phyloP scores from a whole-genome alignment of 1,140 invertebrate genomes.

The Drosophila nannoptera region DNA sequence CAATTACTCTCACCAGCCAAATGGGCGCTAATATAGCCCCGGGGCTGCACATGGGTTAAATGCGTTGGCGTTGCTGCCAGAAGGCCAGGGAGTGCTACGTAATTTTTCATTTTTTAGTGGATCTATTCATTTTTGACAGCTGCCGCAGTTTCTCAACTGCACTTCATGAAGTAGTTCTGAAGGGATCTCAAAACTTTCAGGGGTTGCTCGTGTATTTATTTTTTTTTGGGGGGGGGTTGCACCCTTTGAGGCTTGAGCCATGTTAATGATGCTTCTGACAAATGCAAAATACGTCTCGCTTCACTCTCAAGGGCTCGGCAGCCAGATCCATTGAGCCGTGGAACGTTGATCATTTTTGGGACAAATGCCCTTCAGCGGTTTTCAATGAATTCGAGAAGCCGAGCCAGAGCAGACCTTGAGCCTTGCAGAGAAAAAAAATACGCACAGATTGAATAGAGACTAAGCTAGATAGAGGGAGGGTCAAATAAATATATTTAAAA shows the following conservation, averaged over 20 bases:
- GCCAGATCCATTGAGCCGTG: slow-evolving; percentile 17
- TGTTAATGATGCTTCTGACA: slow-evolving; percentile 44
- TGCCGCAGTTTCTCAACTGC: slow-evolving; percentile 42
- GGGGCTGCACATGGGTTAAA: slow-evolving; percentile 54
- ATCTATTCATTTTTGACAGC: slow-evolving; percentile 38
- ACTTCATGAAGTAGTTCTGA: slow-evolving; percentile 33
- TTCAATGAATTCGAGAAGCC: slow-evolving; percentile 22
- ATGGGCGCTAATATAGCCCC: slow-evolving; percentile 24
- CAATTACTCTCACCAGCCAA: slow-evolving; percentile 36
- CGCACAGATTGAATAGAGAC: no score
- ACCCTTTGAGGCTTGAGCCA: slow-evolving; percentile 27
- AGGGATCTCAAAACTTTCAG: slow-evolving; percentile 25
- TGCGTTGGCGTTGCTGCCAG: slow-evolving; percentile 22
- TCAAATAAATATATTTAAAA: no score
- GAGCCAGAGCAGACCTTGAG: background rate
- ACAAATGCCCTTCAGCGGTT: slow-evolving; percentile 19
- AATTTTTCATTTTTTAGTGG: slow-evolving; percentile 15
- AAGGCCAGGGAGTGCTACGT: slow-evolving; percentile 30
- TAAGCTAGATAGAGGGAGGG: no score
- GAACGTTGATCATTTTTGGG: slow-evolving; percentile 36
- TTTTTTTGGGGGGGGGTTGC: slow-evolving; percentile 30
- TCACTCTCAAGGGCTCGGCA: slow-evolving; percentile 38
- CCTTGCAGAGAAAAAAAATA: no score
- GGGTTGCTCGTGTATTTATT: slow-evolving; percentile 18
- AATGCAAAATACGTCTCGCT: slow-evolving; percentile 39